Evolutionary conservation across 2,113 vertebrate genomes (phyloP).

Genomic region (Pan paniscus): DNA sequence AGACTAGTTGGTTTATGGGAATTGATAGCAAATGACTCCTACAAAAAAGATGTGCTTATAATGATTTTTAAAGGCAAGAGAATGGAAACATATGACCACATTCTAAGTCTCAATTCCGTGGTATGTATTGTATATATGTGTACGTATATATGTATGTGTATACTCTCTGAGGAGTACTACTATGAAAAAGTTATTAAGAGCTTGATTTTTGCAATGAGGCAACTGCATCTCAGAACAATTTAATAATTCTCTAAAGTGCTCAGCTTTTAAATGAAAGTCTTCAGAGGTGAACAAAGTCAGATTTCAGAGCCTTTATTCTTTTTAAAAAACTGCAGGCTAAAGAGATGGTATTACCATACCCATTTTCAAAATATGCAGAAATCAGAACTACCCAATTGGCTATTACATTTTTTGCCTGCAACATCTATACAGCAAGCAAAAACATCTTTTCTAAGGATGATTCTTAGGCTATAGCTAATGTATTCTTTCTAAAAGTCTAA

Average conservation of each 20-base stretch:
- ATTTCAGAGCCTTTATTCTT: neutral
- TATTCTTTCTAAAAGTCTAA: neutral
- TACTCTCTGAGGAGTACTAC: neutral
- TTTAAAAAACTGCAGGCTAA: neutral
- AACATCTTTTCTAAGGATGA: neutral
- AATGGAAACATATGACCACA: neutral
- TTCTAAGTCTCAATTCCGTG: neutral
- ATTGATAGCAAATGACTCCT: neutral
- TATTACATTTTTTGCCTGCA: neutral
- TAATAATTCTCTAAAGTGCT: neutral
- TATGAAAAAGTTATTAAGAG: neutral
- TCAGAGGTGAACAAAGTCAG: neutral
- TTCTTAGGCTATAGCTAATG: slow-evolving; percentile 4
- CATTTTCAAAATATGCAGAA: slow-evolving; percentile 1
- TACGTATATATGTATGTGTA: no score
- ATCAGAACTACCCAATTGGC: neutral
- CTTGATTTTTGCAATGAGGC: neutral
- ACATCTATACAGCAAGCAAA: neutral
- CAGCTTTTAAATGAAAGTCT: neutral
- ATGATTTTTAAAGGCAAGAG: neutral
- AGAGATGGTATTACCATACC: neutral
- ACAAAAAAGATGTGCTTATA: neutral
- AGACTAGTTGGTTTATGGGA: neutral
- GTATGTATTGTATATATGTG: neutral
- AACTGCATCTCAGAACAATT: neutral